Evolutionary conservation across 2,888 invertebrate genomes (phyloP).

Genomic region (Tetranychus piercei): DNA sequence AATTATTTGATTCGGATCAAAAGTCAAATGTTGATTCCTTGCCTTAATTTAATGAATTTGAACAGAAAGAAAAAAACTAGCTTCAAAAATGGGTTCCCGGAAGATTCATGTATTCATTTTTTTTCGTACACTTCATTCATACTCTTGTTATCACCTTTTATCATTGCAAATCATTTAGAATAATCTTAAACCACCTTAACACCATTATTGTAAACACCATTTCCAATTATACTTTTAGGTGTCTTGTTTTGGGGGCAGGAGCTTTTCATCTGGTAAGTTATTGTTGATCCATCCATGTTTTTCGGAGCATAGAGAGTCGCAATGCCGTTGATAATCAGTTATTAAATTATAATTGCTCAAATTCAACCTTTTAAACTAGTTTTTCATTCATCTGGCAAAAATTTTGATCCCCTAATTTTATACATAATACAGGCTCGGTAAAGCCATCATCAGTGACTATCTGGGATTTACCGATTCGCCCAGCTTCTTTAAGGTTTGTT

Average conservation of each 20-base stretch:
- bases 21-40: not conserved
- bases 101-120: not conserved
- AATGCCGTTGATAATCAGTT: not conserved
- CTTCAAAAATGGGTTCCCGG: not conserved
- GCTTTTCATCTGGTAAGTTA: not conserved
- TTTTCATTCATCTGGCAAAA: slow-evolving; percentile 1
- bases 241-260: no score
- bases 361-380: not conserved
- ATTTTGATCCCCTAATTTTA: not conserved
- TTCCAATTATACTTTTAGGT: no score
- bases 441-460: no score
- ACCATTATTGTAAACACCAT: not conserved
- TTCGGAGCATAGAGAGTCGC: not conserved
- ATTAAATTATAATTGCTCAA: not conserved
- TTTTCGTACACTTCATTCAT: not conserved
- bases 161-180: no score
- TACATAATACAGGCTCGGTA: not conserved
- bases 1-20: not conserved
- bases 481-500: no score
- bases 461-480: no score
- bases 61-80: not conserved
- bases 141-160: no score
- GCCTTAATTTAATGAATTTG: not conserved
- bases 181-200: not conserved
- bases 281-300: not conserved